Evolutionary conservation across 2,888 invertebrate genomes (phyloP), one percentile per base, ranked within the genome.

Genomic region (Zaprionus bogoriensis): DNA sequence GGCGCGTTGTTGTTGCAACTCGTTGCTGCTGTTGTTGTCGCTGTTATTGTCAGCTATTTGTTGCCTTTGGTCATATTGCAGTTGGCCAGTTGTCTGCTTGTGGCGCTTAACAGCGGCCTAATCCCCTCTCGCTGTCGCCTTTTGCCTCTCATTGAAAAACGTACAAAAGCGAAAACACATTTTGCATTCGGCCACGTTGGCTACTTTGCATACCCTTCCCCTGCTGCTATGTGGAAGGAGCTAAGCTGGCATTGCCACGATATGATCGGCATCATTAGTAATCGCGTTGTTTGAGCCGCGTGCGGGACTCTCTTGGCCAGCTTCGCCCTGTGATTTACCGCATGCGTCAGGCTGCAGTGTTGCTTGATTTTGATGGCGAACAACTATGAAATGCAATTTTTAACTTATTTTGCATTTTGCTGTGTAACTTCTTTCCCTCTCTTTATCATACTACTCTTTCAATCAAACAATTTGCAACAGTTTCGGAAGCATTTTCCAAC

Each of bases 141-240:
- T 5, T 17, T 2, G 20, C 14, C 38, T 12, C 9, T 12, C n/a
- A 1, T 80, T 80, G 77, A 80, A 74, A 72, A 72, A 76, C 78
- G 77, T 69, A 81, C 78, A 80, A 80, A 80, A 80, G 79, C 81
- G 79, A 80, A 80, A 80, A 80, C 77, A 79, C 77, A 81, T 77
- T 81, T 78, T 58, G 74, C 78, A 78, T 78, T 76, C 42, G 68
- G 45, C 50, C 48, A 50, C 67, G 41, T 44, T 46, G 55, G 64
- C 65, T 62, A 66, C 69, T 74, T 80, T 75, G 80, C 75, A 70
- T 74, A 74, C 57, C 14, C 10, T 25, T 22, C 20, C 28, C 7
- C 27, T 1, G 7, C 12, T 14, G 32, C 23, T 22, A 45, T 45
- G 51, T 36, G 42, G 22, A 38, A 57, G 67, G 38, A 54, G 41